Base-by-base conservation (phyloP, 2,797 vertebrate genomes). In the Diglossa cyanea region DNA sequence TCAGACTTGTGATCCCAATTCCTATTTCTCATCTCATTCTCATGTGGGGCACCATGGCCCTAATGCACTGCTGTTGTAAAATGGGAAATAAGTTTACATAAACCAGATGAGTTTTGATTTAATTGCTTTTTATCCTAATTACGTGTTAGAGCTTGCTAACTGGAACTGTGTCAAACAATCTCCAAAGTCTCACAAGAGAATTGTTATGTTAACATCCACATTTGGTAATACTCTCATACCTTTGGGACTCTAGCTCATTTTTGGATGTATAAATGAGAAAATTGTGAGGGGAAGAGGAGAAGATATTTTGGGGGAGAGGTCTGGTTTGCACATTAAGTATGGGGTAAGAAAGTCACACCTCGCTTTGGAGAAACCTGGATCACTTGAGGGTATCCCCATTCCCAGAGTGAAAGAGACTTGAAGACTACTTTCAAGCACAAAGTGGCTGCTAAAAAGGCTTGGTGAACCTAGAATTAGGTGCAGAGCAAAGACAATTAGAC, bases 61-160 rank as follows among this genome's bases (percentile, higher is more conserved):
- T 44, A 24, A 50, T 42, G 16, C 5, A 17, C 8, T 26, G 14
- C 20, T 63, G 7, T 17, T 54, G 13, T 42, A 71, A 88, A 92
- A 68, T 37, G 24, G 48, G 67, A 95, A 90, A 71, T 48, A 54
- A 44, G 17, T 86, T 81, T 79, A 42, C 55, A 26, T 72, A 50
- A 90, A 88, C 47, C 30, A 74, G 18, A 31, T 37, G 55, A 85
- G n/a, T 71, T 73, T 86, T 87, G 37, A 48, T 88, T 89, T 60
- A 48, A 82, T 82, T 76, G 33, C 26, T 76, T 70, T 94, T 82
- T 48, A 67, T 24, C 66, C 17, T 74, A 77, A 76, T 78, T 86
- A 30, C 0, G 5, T 55, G 33, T 40, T 48, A 84, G 23, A 0
- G 0, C 26, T 81, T 84, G 51, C 39, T 84, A 66, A 58, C 26